These are phyloP conservation scores for Ochropacha duplaris DNA, from an alignment of 2,888 invertebrate species.

Conservation along the genomic window DNA sequence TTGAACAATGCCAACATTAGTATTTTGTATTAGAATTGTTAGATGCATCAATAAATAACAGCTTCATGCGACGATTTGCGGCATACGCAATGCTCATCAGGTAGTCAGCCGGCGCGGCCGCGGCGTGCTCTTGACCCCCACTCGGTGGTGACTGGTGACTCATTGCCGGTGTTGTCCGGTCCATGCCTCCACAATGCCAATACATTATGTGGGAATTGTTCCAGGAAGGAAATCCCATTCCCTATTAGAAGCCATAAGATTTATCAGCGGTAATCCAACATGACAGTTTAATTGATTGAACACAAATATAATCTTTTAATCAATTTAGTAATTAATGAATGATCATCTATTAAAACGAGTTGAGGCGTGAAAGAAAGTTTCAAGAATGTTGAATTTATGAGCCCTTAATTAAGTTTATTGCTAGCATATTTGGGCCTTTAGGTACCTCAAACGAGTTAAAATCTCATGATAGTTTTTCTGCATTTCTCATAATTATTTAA, in stretches of 20 bases:
- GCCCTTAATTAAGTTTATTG: slow-evolving; percentile 68
- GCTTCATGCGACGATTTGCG: slow-evolving; percentile 41
- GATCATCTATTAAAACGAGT: slow-evolving; percentile 45
- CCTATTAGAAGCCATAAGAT: slow-evolving; percentile 14
- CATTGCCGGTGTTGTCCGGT: slow-evolving; percentile 44
- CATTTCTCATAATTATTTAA: slow-evolving; percentile 50
- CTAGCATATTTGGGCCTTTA: slow-evolving; percentile 29
- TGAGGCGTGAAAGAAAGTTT: slow-evolving; percentile 63
- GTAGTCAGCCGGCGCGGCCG: slow-evolving; percentile 57
- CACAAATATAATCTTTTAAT: neutral
- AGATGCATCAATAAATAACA: neutral
- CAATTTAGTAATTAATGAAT: neutral
- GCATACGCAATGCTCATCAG: slow-evolving; percentile 66
- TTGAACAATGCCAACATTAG: neutral
- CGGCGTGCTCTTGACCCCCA: slow-evolving; percentile 76
- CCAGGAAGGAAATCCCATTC: slow-evolving; percentile 34
- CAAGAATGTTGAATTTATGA: slow-evolving; percentile 57
- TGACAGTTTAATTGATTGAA: neutral
- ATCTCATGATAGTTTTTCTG: slow-evolving; percentile 48
- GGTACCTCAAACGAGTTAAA: slow-evolving; percentile 44
- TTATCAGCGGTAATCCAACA: neutral
- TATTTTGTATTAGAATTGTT: neutral
- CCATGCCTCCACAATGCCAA: slow-evolving; percentile 22
- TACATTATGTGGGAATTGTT: slow-evolving; percentile 33
- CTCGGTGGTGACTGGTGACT: slow-evolving; percentile 63